Evolutionary conservation across 2,888 invertebrate species (phyloP), one percentile per base, ranked within the genome.

Genomic region (Drosophila paranaensis): DNA sequence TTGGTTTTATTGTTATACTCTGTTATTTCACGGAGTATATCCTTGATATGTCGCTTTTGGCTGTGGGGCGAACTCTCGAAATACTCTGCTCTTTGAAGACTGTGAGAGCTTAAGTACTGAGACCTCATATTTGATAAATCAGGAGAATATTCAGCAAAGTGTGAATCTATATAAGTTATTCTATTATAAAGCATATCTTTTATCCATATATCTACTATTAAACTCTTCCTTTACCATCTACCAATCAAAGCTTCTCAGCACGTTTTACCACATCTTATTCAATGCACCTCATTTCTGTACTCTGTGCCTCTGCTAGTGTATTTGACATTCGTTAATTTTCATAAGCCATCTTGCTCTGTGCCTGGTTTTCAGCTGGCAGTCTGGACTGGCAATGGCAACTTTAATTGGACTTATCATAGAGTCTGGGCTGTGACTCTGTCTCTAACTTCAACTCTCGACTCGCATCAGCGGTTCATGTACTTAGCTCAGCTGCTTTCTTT

Each of bases 321-420:
- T 74, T 74, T 39, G 45, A 25, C 35, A 78, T 74, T 68, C 79
- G 74, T 46, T 55, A 13, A 16, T 11, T 11, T 46, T 30, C n/a
- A 25, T n/a, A 16, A 16, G 8, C 16, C 20, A 25, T 13, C 2
- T 30, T 16, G 50, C 51, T 53, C 11, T 39, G n/a, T 45, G 53
- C 13, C 54, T 45, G 45, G 35, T 40, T 42, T 73, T 30, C 50
- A 74, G 42, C 70, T 60, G 62, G 73, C 54, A 63, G 43, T 68
- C 57, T 20, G 20, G 56, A 61, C 33, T 33, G 33, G 77, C 77
- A 78, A 78, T 78, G 81, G 64, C 81, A 89, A 86, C 72, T 86
- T 86, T 86, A 86, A 89, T 86, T 86, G 90, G 88, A 89, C 89
- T 89, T 86, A 86, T 86, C 85, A 89, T 67, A 64, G 72, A 68